Conservation (phyloP, 2,113 vertebrate species). For the Parus major region DNA sequence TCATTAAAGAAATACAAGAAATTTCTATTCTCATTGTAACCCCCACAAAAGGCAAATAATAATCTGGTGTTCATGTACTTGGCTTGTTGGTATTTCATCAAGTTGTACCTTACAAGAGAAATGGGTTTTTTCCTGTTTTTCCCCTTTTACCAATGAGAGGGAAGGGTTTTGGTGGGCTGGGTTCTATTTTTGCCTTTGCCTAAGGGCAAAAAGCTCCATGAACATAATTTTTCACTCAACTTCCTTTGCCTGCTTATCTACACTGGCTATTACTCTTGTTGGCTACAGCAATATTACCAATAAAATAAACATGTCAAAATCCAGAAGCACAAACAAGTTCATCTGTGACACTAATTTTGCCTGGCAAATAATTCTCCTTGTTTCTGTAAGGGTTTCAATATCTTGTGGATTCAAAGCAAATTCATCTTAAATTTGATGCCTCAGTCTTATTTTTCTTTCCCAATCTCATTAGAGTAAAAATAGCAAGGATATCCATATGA, state of each 20-base stretch:
- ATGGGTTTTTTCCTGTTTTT: not conserved
- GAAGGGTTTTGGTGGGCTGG: not conserved
- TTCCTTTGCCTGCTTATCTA: conserved; percentile 25
- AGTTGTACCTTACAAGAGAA: not conserved
- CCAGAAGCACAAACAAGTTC: conserved; percentile 62
- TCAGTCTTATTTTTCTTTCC: conserved; percentile 57
- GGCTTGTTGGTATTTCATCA: not conserved
- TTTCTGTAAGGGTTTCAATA: conserved; percentile 42
- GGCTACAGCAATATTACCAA: conserved; percentile 19
- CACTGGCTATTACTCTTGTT: not conserved
- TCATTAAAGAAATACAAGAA: not conserved
- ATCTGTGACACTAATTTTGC: conserved; percentile 46
- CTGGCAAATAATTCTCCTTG: conserved; percentile 45
- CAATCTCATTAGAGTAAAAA: conserved; percentile 72
- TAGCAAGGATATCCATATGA: conserved; percentile 59
- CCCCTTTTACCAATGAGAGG: not conserved
- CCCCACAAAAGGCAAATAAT: not conserved
- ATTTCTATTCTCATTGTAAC: not conserved
- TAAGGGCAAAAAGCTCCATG: conserved; percentile 4
- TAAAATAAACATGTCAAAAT: conserved; percentile 53
- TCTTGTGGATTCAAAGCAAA: conserved; percentile 64
- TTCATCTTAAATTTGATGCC: conserved; percentile 58
- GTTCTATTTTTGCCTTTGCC: not conserved
- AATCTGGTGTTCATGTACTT: not conserved
- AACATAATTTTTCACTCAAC: conserved; percentile 3